Evolutionary conservation across 2,797 vertebrate species (phyloP).

Genomic region (Valencia hispanica): DNA sequence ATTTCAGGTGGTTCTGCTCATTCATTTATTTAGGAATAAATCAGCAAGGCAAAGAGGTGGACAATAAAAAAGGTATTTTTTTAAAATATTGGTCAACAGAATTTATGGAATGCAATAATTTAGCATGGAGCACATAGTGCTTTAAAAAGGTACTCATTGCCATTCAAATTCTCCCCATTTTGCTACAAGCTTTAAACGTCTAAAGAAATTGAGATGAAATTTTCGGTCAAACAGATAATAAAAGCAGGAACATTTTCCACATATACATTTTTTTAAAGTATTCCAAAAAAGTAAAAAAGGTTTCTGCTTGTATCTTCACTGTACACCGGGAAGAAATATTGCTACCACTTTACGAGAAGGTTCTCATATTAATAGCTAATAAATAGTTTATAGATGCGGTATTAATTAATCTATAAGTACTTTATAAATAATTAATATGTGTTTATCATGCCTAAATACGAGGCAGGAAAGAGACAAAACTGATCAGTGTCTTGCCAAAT

Average conservation of each 20-base stretch:
- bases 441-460: not conserved
- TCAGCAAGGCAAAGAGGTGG: not conserved
- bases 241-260: not conserved
- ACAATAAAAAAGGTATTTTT: not conserved
- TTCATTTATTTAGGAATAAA: not conserved
- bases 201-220: not conserved
- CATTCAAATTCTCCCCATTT: not conserved
- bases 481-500: not conserved
- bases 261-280: not conserved
- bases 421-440: not conserved
- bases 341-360: not conserved
- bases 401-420: not conserved
- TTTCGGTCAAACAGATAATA: not conserved
- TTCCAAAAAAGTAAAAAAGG: not conserved
- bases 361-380: not conserved
- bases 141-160: not conserved
- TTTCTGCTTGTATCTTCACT: not conserved
- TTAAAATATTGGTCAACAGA: not conserved
- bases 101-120: not conserved
- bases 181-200: not conserved
- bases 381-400: not conserved
- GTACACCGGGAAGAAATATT: not conserved
- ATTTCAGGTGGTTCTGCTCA: not conserved
- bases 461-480: not conserved
- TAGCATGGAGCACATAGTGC: not conserved